Base-by-base conservation (phyloP, 2,888 invertebrate genomes). In the Thymelicus acteon region DNA sequence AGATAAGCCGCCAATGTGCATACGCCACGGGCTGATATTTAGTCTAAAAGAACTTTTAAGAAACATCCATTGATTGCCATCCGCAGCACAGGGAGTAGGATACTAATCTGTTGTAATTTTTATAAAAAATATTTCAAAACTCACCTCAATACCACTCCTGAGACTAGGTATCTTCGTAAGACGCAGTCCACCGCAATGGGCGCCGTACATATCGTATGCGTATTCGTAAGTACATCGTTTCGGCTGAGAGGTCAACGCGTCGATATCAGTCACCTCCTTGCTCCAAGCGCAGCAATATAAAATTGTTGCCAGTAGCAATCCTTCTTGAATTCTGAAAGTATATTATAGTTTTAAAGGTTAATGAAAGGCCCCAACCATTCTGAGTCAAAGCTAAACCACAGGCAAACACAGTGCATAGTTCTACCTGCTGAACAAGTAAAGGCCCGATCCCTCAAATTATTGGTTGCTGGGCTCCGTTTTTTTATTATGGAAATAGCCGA, bases 131-230 rank as follows among this genome's bases (percentile, higher is more conserved):
- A 24, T 63, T 37, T 19, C 48, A 39, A 12, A 44, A 77, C 76
- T 72, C 74, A 95, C 95, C 94, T 95, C 94, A 75, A 95, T 94
- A 60, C 93, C 90, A 13, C 88, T 80, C 76, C 89, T 93, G 48
- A 95, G 83, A 73, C 77, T 87, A 0, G 95, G 95, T 74, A 95
- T 88, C 64, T 90, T 88, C 24, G 78, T 77, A 4, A 95, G 85
- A 37, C 90, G 88, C 31, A 94, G 85, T 0, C 92, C 89, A 5
- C 85, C 88, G 81, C 95, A 95, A 74, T 92, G 88, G 0, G 94
- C 95, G 2, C 95, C 95, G 31, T 94, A 89, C 94, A 95, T 94
- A 7, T 93, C 90, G 77, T 84, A 92, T 0, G 90, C 90, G 62
- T 91, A 90, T 72, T 89, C 91, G 79, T 95, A 94, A n/a, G 86